A percentile compares a stretch with the other conserved stretches of the same genome.
phyloP scores from a whole-genome alignment of 2,888 invertebrate species.

The Uropetala carovei region DNA sequence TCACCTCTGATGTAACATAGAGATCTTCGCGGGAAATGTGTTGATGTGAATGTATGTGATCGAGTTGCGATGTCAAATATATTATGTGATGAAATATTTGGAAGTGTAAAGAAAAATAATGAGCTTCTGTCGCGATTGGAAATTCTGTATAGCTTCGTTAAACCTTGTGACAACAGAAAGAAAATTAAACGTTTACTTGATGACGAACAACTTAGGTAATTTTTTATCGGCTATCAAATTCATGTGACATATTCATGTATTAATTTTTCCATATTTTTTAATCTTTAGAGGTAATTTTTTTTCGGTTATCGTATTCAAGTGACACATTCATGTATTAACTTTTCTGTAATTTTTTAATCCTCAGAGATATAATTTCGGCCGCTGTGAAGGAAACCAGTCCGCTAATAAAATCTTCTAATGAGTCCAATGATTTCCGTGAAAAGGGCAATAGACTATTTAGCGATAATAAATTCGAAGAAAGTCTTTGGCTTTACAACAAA shows the following conservation, averaged over 20 bases:
- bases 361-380: neutral
- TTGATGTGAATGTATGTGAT: neutral
- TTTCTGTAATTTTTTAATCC: neutral
- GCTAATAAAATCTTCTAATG: neutral
- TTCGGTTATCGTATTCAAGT: neutral
- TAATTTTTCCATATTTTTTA: neutral
- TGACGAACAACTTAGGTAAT: neutral
- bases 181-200: neutral
- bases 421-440: neutral
- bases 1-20: too few species aligned
- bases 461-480: neutral
- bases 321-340: neutral
- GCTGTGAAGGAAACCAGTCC: neutral
- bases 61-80: neutral
- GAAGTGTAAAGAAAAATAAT: neutral
- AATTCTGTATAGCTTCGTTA: neutral
- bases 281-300: neutral
- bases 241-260: neutral
- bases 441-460: neutral
- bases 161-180: neutral
- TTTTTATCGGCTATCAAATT: neutral
- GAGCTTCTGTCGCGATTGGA: neutral
- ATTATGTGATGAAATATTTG: constrained; percentile 52
- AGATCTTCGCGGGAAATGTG: neutral
- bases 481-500: constrained; percentile 55